Evolutionary conservation across 2,797 vertebrate genomes (phyloP).

Genomic region (Delichon dasypus): DNA sequence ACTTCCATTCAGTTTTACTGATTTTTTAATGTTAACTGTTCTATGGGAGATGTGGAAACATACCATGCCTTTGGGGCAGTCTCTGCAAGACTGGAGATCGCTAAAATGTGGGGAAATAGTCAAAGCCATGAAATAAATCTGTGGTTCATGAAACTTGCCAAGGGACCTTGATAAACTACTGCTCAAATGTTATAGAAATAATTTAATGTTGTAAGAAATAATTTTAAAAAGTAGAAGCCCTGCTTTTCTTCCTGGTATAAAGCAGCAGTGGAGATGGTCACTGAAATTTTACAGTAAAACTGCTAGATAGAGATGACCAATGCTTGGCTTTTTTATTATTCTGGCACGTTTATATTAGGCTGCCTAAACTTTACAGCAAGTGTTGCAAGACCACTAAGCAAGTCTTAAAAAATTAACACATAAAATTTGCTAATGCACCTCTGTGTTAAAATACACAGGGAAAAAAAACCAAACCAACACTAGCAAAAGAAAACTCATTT

Average conservation of each 20-base stretch:
- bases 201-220: not conserved
- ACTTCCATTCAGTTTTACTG: not conserved
- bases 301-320: not conserved
- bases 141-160: not conserved
- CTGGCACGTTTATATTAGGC: not conserved
- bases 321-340: not conserved
- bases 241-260: not conserved
- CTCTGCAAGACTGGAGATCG: not conserved
- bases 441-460: not conserved
- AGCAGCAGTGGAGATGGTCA: not conserved
- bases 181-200: not conserved
- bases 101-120: not conserved
- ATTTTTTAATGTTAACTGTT: not conserved
- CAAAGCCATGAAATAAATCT: not conserved
- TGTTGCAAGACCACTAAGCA: not conserved
- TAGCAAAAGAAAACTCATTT: not conserved
- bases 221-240: not conserved
- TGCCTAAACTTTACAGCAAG: not conserved
- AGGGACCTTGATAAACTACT: not conserved
- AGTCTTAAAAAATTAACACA: not conserved
- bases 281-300: not conserved
- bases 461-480: not conserved
- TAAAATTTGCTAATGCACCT: not conserved
- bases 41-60: not conserved
- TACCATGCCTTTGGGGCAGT: not conserved